phyloP scores from a whole-genome alignment of 2,113 vertebrate species.

The Gobius niger region DNA sequence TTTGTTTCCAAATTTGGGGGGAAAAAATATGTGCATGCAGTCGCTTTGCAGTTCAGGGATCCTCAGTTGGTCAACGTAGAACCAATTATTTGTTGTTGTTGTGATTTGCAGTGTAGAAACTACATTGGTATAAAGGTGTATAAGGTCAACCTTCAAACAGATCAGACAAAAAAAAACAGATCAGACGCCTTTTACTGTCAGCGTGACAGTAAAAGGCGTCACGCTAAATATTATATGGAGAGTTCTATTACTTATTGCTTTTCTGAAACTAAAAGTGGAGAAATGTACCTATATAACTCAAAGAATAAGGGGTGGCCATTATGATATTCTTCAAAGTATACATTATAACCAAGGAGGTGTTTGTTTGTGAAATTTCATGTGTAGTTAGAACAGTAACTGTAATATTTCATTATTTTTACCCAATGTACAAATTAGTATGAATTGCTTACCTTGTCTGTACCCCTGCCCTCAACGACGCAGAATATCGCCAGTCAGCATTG shows the following conservation, averaged over 20 bases:
- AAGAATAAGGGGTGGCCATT: too few relatives aligned
- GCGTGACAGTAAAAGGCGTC: too few relatives aligned
- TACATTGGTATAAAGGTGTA: too few relatives aligned
- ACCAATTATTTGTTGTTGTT: background rate
- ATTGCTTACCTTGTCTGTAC: slow-evolving; percentile 89
- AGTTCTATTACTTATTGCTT: too few relatives aligned
- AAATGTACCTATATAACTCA: too few relatives aligned
- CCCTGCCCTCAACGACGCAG: slow-evolving; percentile 94
- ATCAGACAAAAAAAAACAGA: too few relatives aligned
- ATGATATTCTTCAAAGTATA: background rate
- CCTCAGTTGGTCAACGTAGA: background rate
- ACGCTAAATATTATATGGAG: too few relatives aligned
- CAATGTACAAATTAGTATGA: slow-evolving; percentile 52
- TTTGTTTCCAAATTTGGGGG: background rate
- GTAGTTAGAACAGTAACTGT: background rate
- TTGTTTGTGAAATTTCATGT: background rate
- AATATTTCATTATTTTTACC: slow-evolving; percentile 16
- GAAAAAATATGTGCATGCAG: background rate
- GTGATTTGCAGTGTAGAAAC: too few relatives aligned
- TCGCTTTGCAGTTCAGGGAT: background rate
- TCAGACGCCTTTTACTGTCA: too few relatives aligned
- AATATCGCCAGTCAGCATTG: slow-evolving; percentile 98
- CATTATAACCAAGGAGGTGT: background rate
- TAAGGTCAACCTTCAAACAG: too few relatives aligned
- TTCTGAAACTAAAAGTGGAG: too few relatives aligned